phyloP scores from a whole-genome alignment of 30 jellyfish, hydroid and myxozoan genomes.

The Pseudorhiza aurosa region DNA sequence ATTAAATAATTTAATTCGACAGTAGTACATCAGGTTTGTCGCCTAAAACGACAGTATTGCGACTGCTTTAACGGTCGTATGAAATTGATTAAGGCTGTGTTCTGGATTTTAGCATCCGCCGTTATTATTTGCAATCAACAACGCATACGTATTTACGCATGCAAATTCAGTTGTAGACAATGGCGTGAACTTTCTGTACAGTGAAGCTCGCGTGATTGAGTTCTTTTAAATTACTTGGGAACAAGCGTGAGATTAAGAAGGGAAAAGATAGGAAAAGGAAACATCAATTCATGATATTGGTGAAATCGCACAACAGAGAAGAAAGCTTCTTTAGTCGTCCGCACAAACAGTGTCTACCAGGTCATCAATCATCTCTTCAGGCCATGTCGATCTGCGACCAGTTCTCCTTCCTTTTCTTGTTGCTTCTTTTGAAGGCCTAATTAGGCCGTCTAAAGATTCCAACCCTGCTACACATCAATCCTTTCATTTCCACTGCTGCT shows the following conservation, averaged over 20 bases:
- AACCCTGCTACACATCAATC: too few relatives aligned
- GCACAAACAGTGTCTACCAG: constrained; percentile 40
- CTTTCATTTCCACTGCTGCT: constrained; percentile 9
- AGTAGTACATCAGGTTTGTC: too few relatives aligned
- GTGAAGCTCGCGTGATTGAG: too few relatives aligned
- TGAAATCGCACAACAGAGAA: constrained; percentile 29
- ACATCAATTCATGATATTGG: constrained; percentile 7
- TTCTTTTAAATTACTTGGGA: too few relatives aligned
- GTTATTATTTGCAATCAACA: background rate
- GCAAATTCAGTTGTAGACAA: background rate
- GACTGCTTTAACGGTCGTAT: too few relatives aligned
- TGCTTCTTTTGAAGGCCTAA: constrained; percentile 19
- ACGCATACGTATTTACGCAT: too few relatives aligned
- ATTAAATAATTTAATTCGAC: too few relatives aligned
- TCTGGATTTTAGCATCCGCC: too few relatives aligned
- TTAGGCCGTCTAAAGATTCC: too few relatives aligned
- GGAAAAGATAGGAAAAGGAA: constrained; percentile 33
- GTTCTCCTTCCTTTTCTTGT: constrained; percentile 4
- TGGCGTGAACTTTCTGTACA: background rate
- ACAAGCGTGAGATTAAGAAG: too few relatives aligned
- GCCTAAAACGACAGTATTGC: too few relatives aligned
- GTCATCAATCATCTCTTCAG: constrained; percentile 37
- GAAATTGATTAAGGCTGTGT: too few relatives aligned
- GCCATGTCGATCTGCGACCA: constrained; percentile 52
- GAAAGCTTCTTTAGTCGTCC: constrained; percentile 33